Percentiles rank a stretch among this genome's conserved stretches.
Conservation (phyloP, 2,888 invertebrate genomes). For the Erynnis tages region DNA sequence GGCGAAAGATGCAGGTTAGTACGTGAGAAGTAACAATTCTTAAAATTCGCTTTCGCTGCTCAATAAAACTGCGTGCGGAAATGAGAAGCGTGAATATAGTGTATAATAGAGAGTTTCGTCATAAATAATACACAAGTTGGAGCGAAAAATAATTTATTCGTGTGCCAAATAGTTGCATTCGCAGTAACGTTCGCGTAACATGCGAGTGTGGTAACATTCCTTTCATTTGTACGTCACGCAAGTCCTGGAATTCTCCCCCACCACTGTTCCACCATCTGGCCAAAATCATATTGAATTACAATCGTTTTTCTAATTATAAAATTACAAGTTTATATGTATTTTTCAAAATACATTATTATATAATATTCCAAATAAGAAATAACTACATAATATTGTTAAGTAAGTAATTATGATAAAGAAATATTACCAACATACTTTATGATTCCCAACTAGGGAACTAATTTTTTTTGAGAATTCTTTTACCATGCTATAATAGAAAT, state of each 20-base stretch:
- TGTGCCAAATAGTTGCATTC: constrained; percentile 31
- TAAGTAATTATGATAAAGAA: too few species aligned
- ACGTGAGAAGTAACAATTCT: constrained; percentile 9
- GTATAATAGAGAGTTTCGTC: constrained; percentile 32
- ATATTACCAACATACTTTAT: too few species aligned
- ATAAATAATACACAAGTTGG: constrained; percentile 21
- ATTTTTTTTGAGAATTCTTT: too few species aligned
- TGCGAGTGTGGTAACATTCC: constrained; percentile 19
- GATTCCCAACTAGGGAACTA: too few species aligned
- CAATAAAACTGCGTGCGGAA: constrained; percentile 36
- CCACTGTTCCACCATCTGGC: neutral
- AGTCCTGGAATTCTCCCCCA: neutral
- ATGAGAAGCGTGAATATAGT: constrained; percentile 32
- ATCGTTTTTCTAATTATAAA: too few species aligned
- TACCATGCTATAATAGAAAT: too few species aligned
- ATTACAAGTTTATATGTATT: too few species aligned
- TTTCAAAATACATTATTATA: too few species aligned
- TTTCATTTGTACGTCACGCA: constrained; percentile 2
- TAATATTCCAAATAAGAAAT: too few species aligned
- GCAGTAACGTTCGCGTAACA: constrained; percentile 16
- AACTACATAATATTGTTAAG: too few species aligned
- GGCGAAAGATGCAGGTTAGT: constrained; percentile 93
- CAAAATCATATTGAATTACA: neutral
- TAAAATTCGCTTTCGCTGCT: too few species aligned
- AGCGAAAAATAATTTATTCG: constrained; percentile 30